Percentiles rank a stretch among this genome's conserved stretches.
Evolutionary conservation across 2,113 vertebrate species (phyloP).

Genomic region (Carollia perspicillata): DNA sequence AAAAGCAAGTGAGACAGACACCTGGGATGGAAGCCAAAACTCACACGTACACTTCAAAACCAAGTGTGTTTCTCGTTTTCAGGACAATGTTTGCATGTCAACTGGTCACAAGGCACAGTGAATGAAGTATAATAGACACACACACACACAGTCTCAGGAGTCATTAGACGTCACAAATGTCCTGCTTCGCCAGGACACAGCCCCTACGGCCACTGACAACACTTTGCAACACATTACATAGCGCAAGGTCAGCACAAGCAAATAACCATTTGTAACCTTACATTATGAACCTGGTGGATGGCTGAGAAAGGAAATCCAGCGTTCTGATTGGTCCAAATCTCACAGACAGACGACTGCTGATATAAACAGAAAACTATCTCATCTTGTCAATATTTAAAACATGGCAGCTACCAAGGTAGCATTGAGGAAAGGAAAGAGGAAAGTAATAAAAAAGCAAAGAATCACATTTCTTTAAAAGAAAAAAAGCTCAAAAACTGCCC

Average conservation of each 20-base stretch:
- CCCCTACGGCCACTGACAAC: constrained; percentile 71
- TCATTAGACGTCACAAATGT: constrained; percentile 62
- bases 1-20: constrained; percentile 65
- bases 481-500: constrained; percentile 46
- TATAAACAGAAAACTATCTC: constrained; percentile 89
- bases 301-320: constrained; percentile 89
- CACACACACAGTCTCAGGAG: constrained; percentile 33
- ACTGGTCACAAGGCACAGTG: constrained; percentile 73
- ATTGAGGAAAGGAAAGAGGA: constrained; percentile 49
- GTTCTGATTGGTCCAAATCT: constrained; percentile 89
- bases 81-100: constrained; percentile 65
- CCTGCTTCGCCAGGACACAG: constrained; percentile 67
- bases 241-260: constrained; percentile 75
- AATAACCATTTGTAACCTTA: constrained; percentile 82
- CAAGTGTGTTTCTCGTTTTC: constrained; percentile 35
- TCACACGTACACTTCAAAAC: constrained; percentile 49
- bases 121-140: constrained; percentile 71
- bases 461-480: constrained; percentile 58
- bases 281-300: constrained; percentile 89
- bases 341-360: constrained; percentile 89
- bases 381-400: constrained; percentile 84
- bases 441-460: constrained; percentile 61
- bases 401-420: constrained; percentile 76
- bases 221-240: constrained; percentile 80
- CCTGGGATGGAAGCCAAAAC: constrained; percentile 71